Percentiles rank a stretch among this genome's conserved stretches.
Conservation (phyloP, 2,888 invertebrate genomes). For the Himalopsyche kuldschensis region DNA sequence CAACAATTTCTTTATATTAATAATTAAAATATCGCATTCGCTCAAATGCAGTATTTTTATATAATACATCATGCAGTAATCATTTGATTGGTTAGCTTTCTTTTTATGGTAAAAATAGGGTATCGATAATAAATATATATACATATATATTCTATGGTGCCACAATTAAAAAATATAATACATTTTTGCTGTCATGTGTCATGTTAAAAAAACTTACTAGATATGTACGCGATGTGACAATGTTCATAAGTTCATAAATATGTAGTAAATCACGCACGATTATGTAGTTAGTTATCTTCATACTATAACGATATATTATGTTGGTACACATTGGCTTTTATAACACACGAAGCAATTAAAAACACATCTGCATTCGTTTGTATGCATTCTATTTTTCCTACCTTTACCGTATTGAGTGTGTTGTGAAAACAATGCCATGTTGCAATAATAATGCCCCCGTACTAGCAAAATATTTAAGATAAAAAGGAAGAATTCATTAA, state of each 20-base stretch:
- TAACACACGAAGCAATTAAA: constrained; percentile 28
- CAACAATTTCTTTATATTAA: too few species aligned
- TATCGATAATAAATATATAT: too few species aligned
- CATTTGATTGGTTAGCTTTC: too few species aligned
- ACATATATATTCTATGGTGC: too few species aligned
- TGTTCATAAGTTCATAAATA: not conserved
- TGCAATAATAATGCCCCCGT: not conserved
- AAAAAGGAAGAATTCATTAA: not conserved
- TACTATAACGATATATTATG: constrained; percentile 12
- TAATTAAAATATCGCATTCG: too few species aligned
- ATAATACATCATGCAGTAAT: too few species aligned
- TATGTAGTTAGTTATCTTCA: not conserved
- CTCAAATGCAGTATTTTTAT: too few species aligned
- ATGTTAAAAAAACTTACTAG: not conserved
- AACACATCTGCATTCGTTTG: constrained; percentile 29
- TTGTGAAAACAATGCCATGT: not conserved
- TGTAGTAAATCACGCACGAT: constrained; percentile 14
- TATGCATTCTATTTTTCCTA: constrained; percentile 7
- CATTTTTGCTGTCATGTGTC: too few species aligned
- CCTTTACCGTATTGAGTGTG: not conserved
- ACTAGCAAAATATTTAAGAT: not conserved
- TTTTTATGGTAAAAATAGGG: too few species aligned
- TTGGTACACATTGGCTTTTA: not conserved
- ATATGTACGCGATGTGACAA: not conserved
- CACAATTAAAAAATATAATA: not conserved